A percentile compares a stretch with the other conserved stretches of the same genome.
Evolutionary conservation across 2,113 vertebrate species (phyloP).

Genomic region (Aleadryas rufinucha): DNA sequence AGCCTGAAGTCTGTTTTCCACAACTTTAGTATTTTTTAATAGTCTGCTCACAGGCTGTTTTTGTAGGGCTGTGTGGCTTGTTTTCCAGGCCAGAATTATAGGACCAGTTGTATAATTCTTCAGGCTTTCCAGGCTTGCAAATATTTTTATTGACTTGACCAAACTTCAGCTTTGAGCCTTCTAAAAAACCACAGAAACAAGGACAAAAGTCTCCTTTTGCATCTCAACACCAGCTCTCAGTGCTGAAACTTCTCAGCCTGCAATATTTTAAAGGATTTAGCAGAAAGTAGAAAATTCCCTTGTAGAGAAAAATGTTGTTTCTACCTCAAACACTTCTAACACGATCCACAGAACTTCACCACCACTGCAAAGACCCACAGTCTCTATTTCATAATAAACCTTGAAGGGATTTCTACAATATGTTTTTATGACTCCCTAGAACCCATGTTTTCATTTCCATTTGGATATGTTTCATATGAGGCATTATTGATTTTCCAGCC

Average conservation of each 20-base stretch:
- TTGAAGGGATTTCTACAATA: background rate
- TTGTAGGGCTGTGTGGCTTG: background rate
- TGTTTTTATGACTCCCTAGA: background rate
- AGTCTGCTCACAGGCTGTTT: background rate
- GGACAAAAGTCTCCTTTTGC: background rate
- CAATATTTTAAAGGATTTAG: background rate
- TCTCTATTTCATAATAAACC: background rate
- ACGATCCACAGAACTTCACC: background rate
- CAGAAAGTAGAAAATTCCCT: background rate
- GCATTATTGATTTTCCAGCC: background rate
- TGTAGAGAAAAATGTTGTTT: background rate
- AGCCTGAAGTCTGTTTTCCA: background rate
- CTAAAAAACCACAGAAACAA: background rate
- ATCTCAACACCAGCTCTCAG: background rate
- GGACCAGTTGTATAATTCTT: background rate
- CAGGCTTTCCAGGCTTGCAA: background rate
- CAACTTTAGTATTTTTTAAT: background rate
- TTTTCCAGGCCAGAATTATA: background rate
- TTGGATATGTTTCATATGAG: slow-evolving; percentile 7
- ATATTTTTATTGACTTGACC: background rate
- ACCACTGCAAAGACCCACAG: background rate
- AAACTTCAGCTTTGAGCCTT: background rate
- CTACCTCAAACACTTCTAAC: background rate
- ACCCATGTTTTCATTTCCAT: background rate
- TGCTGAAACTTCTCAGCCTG: background rate